Evolutionary conservation across 35 echinoderm and acorn worm species (phyloP), one percentile per base, ranked within the genome.

Genomic region (Apostichopus parvimensis): DNA sequence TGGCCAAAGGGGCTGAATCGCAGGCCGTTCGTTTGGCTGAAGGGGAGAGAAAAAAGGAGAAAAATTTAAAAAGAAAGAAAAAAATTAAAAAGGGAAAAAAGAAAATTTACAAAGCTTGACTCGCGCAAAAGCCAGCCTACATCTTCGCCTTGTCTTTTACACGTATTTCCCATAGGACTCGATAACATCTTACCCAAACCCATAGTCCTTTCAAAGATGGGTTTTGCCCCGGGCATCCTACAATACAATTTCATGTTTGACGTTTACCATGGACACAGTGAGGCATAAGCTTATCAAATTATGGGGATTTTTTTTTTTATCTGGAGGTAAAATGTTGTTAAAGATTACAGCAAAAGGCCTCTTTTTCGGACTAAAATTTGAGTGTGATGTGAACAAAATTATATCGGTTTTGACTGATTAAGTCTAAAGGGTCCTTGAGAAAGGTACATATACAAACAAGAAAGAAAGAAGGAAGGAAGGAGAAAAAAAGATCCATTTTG

Each of bases 101-200:
- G 14, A n/a, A 22, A 18, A 75, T 75, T 75, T 75, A 75, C 71
- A 75, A 75, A 75, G 20, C 71, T 75, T 75, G 71, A 75, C 17
- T 75, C 71, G 71, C 21, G 20, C 71, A 75, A 75, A 75, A 58
- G 55, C 54, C 81, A 84, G 81, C 81, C 81, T 84, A 84, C 81
- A 84, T 84, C 53, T 84, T 84, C 81, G 81, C 81, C 23, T 56
- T n/a, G 57, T 59, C 20, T 58, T 84, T 84, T 84, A 84, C 81
- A n/a, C n/a, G 81, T 84, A 84, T 84, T 84, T 84, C 81, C 81
- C 81, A 84, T 25, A 20, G 81, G 81, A 59, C 81, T 23, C 55
- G 81, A 84, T 84, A 84, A 84, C 81, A 84, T 84, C 81, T 53
- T 59, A 15, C 21, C 57, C 6, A 23, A 84, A 59, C 81, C 54